Evolutionary conservation across 2,797 vertebrate species (phyloP), one percentile per base, ranked within the genome.

Genomic region (Heterohyrax brucei): DNA sequence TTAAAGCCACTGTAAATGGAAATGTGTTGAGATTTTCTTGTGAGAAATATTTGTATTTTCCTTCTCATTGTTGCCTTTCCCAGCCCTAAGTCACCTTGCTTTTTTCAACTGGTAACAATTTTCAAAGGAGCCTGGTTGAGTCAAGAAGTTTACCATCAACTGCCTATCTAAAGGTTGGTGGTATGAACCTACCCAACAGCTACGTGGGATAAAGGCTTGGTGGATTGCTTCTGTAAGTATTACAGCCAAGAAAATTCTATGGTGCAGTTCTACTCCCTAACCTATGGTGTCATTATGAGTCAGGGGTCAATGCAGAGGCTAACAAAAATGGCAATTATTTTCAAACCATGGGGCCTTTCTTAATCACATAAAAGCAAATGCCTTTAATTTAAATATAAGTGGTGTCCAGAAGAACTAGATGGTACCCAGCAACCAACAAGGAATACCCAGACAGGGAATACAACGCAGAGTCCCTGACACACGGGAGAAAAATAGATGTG

Each of bases 1-100:
- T 66, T 53, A 83, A 91, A 89, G 53, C 30, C 62, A 24, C 5
- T 85, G 44, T 33, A 81, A 53, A 76, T 76, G 88, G 53, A 94
- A 95, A 6, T 61, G 16, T 26, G 9, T 75, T 88, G 33, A 22
- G 44, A 66, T 92, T 94, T 93, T 87, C 86, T 81, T 89, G 6
- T 2, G 78, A 82, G 16, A 64, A 72, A 66, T 9, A 70, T 39
- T 78, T 87, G 19, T 93, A 64, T 46, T 70, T 72, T 77, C 79
- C 16, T 53, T 79, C 33, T 85, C 28, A 21, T 0, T 30, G 12
- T 48, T 93, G 92, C 46, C 72, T 89, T 91, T 24, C 21, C 16
- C 46, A 76, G 18, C 1, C 30, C 8, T 1, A 8, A 8, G 64
- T 89, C 66, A 61, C 30, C 30, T 62, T 2, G 53, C 16, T 39